phyloP scores from a whole-genome alignment of 1,140 invertebrate genomes.

The Pollicipes pollicipes region DNA sequence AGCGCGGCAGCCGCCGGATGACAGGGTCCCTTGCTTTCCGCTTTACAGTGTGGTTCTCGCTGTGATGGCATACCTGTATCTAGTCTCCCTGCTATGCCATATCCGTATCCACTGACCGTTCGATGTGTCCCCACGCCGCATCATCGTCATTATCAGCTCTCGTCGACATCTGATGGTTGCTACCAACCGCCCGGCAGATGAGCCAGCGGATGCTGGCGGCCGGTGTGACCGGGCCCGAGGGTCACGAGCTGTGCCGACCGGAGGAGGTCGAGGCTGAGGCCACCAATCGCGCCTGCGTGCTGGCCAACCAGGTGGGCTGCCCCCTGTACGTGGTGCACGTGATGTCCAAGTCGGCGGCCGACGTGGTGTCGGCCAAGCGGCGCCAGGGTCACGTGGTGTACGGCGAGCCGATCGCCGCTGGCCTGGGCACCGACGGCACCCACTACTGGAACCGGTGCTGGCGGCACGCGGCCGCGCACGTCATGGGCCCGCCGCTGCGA shows the following conservation, averaged over 20 bases:
- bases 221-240: constrained; percentile 81
- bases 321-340: constrained; percentile 92
- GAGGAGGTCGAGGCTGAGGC: constrained; percentile 97
- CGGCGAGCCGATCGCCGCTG: constrained; percentile 60
- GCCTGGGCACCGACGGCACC: constrained; percentile 37
- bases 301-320: constrained; percentile 70
- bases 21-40: too few relatives aligned
- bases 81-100: too few relatives aligned
- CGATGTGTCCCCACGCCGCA: too few relatives aligned
- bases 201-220: constrained; percentile 60
- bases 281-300: constrained; percentile 79
- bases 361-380: constrained; percentile 50
- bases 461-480: constrained; percentile 41
- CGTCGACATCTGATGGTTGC: constrained; percentile 8
- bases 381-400: constrained; percentile 38
- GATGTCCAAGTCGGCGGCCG: constrained; percentile 75
- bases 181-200: constrained; percentile 38
- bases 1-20: too few relatives aligned
- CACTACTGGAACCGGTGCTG: constrained; percentile 37
- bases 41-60: too few relatives aligned
- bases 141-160: neutral
- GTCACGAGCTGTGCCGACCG: constrained; percentile 84
- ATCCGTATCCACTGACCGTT: too few relatives aligned
- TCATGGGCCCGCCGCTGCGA: constrained; percentile 62
- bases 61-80: too few relatives aligned